Base-by-base conservation (phyloP, 2,113 vertebrate genomes). In the Pollachius pollachius region DNA sequence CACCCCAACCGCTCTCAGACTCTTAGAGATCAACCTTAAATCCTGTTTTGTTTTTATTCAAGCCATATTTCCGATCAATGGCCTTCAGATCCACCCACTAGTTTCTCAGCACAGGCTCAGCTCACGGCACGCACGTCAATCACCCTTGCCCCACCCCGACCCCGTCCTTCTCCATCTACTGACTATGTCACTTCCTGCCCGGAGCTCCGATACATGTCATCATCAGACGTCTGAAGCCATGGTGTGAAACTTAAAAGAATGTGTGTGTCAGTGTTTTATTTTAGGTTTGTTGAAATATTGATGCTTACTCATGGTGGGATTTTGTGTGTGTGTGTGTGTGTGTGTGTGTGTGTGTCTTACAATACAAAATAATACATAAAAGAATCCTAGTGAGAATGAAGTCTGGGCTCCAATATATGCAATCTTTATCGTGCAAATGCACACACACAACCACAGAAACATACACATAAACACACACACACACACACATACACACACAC, bases 21-120 rank as follows among this genome's bases (percentile, higher is more conserved):
- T 23, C 23, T 23, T 2, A 23, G 23, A 23, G 23, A 23, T 23
- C 23, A 23, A 23, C 23, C 23, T 23, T 23, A 23, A 23, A 23
- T 23, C 23, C 23, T 23, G 23, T 23, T 23, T 23, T 23, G 23
- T 23, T 1, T 23, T 23, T 23, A 23, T 23, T 23, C 23, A 23
- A 23, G 23, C 23, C 23, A 23, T 23, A 23, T 23, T 23, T 23
- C 56, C 67, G 78, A 81, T 78, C 76, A 76, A 68, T 65, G 17
- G 76, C 71, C 74, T 77, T 81, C 68, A 81, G 76, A 70, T 77
- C 81, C 74, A 77, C 80, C 78, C 76, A 83, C 80, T 67, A 64
- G 70, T 74, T 82, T 82, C 81, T 71, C 78, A 68, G 75, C 68
- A 62, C 69, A 70, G 67, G 63, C 60, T 78, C 79, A 77, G 69